Evolutionary conservation across 2,113 vertebrate genomes (phyloP).

Genomic region (Picathartes gymnocephalus): DNA sequence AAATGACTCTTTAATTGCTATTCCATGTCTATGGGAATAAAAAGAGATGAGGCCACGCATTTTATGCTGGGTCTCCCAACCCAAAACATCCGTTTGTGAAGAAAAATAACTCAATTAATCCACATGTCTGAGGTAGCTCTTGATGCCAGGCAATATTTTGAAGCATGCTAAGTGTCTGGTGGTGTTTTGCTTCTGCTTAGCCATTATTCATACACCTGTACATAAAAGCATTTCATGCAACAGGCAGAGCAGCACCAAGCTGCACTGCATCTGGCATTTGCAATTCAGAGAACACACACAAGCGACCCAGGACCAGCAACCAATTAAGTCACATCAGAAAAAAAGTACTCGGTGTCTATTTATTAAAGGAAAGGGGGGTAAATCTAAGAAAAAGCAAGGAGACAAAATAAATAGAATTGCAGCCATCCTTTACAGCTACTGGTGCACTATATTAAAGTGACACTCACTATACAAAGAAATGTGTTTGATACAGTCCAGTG

Average conservation of each 20-base stretch:
- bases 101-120: neutral
- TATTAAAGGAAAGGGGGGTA: neutral
- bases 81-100: neutral
- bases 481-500: conserved; percentile 27
- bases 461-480: conserved; percentile 1
- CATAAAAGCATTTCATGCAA: neutral
- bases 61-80: neutral
- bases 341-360: neutral
- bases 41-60: neutral
- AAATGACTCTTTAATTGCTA: neutral
- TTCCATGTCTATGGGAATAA: neutral
- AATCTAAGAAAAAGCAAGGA: neutral
- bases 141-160: neutral
- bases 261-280: neutral
- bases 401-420: neutral
- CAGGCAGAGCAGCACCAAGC: neutral
- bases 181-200: neutral
- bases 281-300: neutral
- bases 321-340: neutral
- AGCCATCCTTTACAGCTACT: conserved; percentile 28
- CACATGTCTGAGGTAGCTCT: neutral
- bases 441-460: conserved; percentile 12
- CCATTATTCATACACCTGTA: neutral
- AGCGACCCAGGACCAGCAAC: neutral
- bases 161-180: neutral